Conservation (phyloP, 2,113 vertebrate species). For the Jacana jacana region DNA sequence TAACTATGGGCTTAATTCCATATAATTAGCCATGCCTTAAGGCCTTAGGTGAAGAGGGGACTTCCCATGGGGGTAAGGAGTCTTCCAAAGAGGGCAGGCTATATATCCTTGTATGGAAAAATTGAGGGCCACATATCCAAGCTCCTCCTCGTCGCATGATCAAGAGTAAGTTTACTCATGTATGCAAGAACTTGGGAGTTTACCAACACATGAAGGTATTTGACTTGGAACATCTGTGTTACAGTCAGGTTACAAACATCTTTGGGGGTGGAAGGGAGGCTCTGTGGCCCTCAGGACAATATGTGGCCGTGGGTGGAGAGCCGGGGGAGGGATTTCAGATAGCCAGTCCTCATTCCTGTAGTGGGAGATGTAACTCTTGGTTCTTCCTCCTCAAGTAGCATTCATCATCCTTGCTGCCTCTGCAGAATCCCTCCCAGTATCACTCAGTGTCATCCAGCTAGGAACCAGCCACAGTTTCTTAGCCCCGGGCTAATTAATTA, state of each 20-base stretch:
- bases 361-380: background rate
- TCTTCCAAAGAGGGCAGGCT: background rate
- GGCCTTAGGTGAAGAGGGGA: background rate
- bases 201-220: background rate
- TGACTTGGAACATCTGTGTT: background rate
- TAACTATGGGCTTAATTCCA: background rate
- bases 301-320: background rate
- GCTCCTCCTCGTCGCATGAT: background rate
- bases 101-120: conserved; percentile 25
- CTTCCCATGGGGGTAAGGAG: background rate
- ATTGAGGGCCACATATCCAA: background rate
- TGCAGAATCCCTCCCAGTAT: background rate
- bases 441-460: background rate
- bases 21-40: background rate
- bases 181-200: background rate
- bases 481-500: background rate
- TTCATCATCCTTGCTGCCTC: background rate
- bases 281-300: background rate
- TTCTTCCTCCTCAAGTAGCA: background rate
- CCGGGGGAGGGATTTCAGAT: background rate
- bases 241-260: background rate
- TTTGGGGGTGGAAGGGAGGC: background rate
- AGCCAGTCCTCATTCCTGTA: background rate
- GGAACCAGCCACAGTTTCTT: background rate
- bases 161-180: background rate